Base-by-base conservation (phyloP, 2,797 vertebrate genomes). In the Acanthopagrus latus region DNA sequence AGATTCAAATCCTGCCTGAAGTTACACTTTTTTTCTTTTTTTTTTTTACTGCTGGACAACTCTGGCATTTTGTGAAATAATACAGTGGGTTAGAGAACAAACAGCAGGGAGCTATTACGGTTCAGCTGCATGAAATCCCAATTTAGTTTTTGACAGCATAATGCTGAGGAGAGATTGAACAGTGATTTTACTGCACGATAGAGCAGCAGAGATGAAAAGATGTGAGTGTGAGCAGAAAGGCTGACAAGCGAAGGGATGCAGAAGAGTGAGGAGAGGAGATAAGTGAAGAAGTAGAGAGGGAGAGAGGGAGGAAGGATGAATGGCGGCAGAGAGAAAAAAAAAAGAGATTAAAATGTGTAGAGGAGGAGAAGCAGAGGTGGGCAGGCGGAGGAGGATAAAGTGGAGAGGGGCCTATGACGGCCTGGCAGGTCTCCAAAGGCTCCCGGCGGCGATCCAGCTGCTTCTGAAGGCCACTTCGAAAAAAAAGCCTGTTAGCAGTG, bases 381-480 rank as follows among this genome's bases (percentile, higher is more conserved):
- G 69, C 71, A 76, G 69, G 71, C 4, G 4, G 79, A 74, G 70
- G 78, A 85, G 89, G 82, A 80, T 65, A 63, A 80, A 65, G 76
- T 70, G 71, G 76, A 76, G 71, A 80, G 64, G 81, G 47, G 59
- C 71, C 60, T 43, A 73, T 72, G 83, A 84, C n/a, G 64, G 57
- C 51, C 76, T 86, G 89, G 85, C 76, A 23, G 57, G 59, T 68
- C 54, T 88, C 84, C 88, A 85, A 83, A 87, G 69, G 77, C 81
- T 80, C 23, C 78, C 74, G 57, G 76, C 52, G 21, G 74, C 21
- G 51, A 77, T 88, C 76, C 86, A 85, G 82, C 88, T 87, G 83
- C 82, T 87, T 80, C 68, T 85, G 78, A 89, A 88, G 83, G 81
- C 76, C 85, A 77, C 80, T 75, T 68, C 9, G 44, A n/a, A 74